A percentile compares a stretch with the other conserved stretches of the same genome.
phyloP scores from a whole-genome alignment of 2,797 vertebrate species.

The Syncerus caffer region DNA sequence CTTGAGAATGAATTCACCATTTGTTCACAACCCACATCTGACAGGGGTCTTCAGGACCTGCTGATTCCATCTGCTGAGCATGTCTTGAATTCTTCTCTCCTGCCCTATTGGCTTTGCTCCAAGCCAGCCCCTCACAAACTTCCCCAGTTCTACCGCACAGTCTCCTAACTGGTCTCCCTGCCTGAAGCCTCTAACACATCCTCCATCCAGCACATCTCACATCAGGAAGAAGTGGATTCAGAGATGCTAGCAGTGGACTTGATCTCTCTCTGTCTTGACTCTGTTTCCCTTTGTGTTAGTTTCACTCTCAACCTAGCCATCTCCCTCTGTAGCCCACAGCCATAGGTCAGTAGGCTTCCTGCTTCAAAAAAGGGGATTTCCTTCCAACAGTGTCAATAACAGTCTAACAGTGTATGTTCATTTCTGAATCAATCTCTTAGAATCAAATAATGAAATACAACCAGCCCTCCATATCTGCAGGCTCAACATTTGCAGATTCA shows the following conservation, averaged over 20 bases:
- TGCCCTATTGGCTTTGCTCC: neutral
- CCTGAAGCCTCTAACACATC: neutral
- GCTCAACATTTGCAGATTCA: neutral
- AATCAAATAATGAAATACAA: neutral
- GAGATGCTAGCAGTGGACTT: too few species aligned
- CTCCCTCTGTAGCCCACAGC: neutral
- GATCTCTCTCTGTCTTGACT: neutral
- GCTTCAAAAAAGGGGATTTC: neutral
- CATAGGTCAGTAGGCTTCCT: neutral
- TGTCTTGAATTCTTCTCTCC: neutral
- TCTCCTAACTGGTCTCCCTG: neutral
- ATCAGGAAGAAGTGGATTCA: neutral
- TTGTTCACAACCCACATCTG: too few species aligned
- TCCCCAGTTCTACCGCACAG: neutral
- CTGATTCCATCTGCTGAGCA: neutral
- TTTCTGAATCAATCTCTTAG: neutral
- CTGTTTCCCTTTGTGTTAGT: neutral
- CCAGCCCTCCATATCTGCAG: neutral
- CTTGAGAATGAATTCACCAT: neutral
- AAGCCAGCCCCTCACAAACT: neutral
- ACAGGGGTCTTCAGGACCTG: neutral
- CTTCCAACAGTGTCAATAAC: neutral
- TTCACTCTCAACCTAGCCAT: neutral
- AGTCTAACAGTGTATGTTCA: too few species aligned
- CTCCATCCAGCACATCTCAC: neutral